phyloP scores from a whole-genome alignment of 2,888 invertebrate genomes.

The Pegoplata infirma region DNA sequence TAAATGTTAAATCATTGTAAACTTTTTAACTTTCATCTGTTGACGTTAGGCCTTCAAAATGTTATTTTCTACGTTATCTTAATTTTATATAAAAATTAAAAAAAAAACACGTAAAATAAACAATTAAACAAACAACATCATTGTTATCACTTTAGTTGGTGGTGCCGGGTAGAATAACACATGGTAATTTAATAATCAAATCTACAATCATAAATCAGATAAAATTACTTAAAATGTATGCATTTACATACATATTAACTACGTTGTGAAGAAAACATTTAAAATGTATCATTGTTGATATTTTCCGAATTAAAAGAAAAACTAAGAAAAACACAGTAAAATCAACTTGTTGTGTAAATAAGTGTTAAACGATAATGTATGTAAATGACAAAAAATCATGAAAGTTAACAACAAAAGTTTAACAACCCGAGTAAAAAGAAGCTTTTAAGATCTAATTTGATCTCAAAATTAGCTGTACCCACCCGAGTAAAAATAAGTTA shows the following conservation, averaged over 20 bases:
- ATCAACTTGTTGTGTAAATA: background rate
- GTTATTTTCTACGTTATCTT: background rate
- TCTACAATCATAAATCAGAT: background rate
- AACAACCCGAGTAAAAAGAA: no score
- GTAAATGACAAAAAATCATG: background rate
- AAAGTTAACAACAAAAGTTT: background rate
- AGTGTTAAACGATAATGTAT: background rate
- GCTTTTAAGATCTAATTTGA: no score
- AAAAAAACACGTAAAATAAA: background rate
- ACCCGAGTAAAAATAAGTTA: no score
- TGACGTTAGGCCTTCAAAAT: background rate
- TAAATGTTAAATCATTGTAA: no score
- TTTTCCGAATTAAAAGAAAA: background rate
- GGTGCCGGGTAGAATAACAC: conserved; percentile 43
- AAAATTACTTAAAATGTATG: background rate
- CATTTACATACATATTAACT: no score
- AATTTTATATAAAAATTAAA: background rate
- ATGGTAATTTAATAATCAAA: background rate
- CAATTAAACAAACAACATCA: background rate
- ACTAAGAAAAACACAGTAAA: background rate
- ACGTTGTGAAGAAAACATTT: no score
- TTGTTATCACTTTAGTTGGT: conserved; percentile 33
- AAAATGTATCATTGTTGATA: background rate
- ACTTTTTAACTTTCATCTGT: no score
- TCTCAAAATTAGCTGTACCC: no score